phyloP scores from a whole-genome alignment of 2,888 invertebrate species.

The Mechanitis mazaeus region DNA sequence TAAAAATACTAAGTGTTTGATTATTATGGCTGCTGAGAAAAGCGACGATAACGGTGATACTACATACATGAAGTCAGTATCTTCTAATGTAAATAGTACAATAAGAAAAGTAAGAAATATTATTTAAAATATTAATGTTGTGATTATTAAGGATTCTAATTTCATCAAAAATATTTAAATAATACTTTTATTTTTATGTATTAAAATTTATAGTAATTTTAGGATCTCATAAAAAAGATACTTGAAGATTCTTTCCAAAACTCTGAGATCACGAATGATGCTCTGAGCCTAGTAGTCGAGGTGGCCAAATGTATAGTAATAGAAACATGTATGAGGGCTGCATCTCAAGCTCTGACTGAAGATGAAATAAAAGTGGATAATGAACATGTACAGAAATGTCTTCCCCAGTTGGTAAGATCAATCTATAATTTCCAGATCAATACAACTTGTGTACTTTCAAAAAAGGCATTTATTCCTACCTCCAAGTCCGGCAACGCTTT shows the following conservation, averaged over 20 bases:
- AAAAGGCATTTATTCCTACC: too few species aligned
- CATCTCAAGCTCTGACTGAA: slow-evolving; percentile 68
- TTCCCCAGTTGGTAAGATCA: slow-evolving; percentile 72
- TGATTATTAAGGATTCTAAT: too few species aligned
- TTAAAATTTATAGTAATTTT: slow-evolving; percentile 7
- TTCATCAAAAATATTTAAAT: too few species aligned
- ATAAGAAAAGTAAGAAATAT: slow-evolving; percentile 17
- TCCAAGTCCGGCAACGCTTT: too few species aligned
- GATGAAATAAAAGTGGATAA: slow-evolving; percentile 64
- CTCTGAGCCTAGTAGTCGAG: slow-evolving; percentile 68
- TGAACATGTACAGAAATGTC: slow-evolving; percentile 74
- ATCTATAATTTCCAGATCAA: neutral
- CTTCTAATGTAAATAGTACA: too few species aligned
- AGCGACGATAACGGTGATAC: too few species aligned
- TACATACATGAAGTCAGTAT: too few species aligned
- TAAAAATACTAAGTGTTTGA: too few species aligned
- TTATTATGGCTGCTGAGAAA: too few species aligned
- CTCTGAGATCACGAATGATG: slow-evolving; percentile 75
- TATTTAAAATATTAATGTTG: neutral
- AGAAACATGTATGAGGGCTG: slow-evolving; percentile 73
- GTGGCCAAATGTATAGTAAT: slow-evolving; percentile 72
- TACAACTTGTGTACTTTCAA: too few species aligned
- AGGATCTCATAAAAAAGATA: slow-evolving; percentile 75
- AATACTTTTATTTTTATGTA: neutral
- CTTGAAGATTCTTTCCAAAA: slow-evolving; percentile 72